Evolutionary conservation across 2,888 invertebrate species (phyloP), one percentile per base, ranked within the genome.

Genomic region (Dermolepida albohirtum): DNA sequence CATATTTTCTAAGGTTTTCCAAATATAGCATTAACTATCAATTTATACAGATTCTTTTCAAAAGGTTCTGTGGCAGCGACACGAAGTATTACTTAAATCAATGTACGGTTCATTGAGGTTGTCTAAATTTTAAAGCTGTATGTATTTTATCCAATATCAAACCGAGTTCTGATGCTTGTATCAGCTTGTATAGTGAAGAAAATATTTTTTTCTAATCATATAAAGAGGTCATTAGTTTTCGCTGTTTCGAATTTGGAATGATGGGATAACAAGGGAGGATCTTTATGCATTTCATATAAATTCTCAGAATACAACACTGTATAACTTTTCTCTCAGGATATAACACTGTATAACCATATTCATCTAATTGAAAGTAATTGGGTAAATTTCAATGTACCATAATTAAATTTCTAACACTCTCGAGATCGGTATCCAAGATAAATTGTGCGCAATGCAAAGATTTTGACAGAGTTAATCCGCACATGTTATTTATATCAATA

Each of bases 401-500:
- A 29, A 29, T 29, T 5, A 29, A 29, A 29, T 29, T 29, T 29
- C 6, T 29, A 29, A 29, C 29, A 6, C 29, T 29, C 29, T 29
- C 29, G 6, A 29, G 29, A 29, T 29, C 29, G 29, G 29, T 29
- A 29, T 29, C 29, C 29, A 4, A 29, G 5, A 5, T 4, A 29
- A 29, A 29, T 29, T 40, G 11, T 47, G 10, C 7, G 0, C 7
- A 16, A 17, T 40, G 64, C 7, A 51, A 10, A n/a, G 17, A 16
- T 8, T 51, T 14, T 12, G 41, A 40, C 77, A 75, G 75, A 7
- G 72, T 70, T 8, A 54, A 67, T 7, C 75, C 76, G 66, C 76
- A 76, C 41, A 75, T 64, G 68, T 77, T 78, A 54, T 77, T 79
- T 2, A 74, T 75, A 68, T 80, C 79, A 50, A 74, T n/a, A n/a